phyloP scores from a whole-genome alignment of 1,140 invertebrate species.

The Episyrphus balteatus region DNA sequence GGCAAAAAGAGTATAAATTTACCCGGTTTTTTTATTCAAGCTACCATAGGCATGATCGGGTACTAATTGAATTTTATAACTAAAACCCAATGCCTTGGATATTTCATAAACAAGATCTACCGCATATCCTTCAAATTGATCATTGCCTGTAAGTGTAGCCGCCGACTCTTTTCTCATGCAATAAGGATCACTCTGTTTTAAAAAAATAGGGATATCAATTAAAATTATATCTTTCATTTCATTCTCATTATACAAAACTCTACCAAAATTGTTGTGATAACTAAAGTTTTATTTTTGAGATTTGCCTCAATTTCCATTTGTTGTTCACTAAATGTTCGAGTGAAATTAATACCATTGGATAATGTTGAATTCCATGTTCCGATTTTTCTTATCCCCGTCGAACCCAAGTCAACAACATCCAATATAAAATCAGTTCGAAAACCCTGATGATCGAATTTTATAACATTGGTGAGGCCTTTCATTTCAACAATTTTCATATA shows the following conservation, averaged over 20 bases:
- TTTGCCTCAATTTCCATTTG: slow-evolving; percentile 76
- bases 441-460: slow-evolving; percentile 90
- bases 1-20: background rate
- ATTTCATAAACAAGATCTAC: slow-evolving; percentile 81
- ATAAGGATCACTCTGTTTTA: slow-evolving; percentile 82
- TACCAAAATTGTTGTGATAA: slow-evolving; percentile 85
- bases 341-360: slow-evolving; percentile 75
- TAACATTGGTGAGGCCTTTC: slow-evolving; percentile 80
- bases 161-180: slow-evolving; percentile 80
- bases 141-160: slow-evolving; percentile 67
- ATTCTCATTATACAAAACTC: slow-evolving; percentile 28
- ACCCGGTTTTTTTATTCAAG: slow-evolving; percentile 53
- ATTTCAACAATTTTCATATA: slow-evolving; percentile 96
- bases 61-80: slow-evolving; percentile 74
- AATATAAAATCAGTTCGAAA: slow-evolving; percentile 83
- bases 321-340: slow-evolving; percentile 70
- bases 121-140: slow-evolving; percentile 79
- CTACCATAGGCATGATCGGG: slow-evolving; percentile 74
- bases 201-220: slow-evolving; percentile 14
- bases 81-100: slow-evolving; percentile 78
- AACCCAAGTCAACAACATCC: slow-evolving; percentile 78
- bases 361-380: slow-evolving; percentile 77
- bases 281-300: slow-evolving; percentile 83
- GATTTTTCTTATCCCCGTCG: slow-evolving; percentile 69
- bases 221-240: background rate